phyloP scores from a whole-genome alignment of 2,113 vertebrate species.

The Helogale parvula region DNA sequence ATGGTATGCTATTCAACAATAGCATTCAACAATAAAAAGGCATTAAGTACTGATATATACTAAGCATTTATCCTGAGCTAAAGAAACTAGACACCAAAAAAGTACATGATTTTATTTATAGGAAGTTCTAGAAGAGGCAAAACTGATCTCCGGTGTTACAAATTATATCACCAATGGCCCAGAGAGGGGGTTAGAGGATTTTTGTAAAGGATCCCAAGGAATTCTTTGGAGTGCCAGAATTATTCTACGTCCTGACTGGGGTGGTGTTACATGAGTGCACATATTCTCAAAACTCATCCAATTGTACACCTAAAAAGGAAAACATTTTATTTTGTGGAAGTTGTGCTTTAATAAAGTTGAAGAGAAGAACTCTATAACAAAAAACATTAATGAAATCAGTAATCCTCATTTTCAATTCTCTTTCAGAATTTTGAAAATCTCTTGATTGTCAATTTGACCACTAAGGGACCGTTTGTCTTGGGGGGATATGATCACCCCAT shows the following conservation, averaged over 20 bases:
- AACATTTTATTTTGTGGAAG: not conserved
- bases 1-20: not conserved
- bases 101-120: not conserved
- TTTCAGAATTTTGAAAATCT: not conserved
- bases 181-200: accelerated
- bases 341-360: not conserved
- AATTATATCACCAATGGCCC: not conserved
- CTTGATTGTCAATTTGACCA: not conserved
- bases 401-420: not conserved
- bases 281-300: not conserved
- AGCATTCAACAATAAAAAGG: not conserved
- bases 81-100: not conserved
- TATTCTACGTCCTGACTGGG: not conserved
- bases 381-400: not conserved
- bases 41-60: not conserved
- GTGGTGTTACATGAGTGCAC: no score
- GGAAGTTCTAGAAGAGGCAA: not conserved
- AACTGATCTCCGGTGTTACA: not conserved
- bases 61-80: not conserved
- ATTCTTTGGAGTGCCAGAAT: not conserved
- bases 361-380: not conserved
- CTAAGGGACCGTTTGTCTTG: not conserved
- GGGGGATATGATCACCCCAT: not conserved
- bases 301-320: not conserved
- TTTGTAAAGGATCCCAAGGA: not conserved